Evolutionary conservation across 1,140 invertebrate species (phyloP).

Genomic region (Arctopsyche grandis): DNA sequence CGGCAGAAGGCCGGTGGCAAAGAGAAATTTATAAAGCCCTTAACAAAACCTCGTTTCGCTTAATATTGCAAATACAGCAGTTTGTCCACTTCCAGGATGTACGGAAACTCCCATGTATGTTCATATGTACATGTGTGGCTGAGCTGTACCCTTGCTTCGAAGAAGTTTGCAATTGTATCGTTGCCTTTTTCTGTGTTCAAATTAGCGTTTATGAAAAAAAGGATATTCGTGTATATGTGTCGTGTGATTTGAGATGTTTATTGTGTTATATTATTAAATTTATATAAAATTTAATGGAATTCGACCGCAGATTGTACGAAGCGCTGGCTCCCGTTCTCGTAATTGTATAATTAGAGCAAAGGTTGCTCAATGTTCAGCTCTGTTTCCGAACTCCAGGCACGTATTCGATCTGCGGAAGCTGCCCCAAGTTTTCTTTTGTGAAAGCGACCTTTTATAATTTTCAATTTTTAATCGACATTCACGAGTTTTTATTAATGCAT

Average conservation of each 20-base stretch:
- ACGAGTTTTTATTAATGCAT: not conserved
- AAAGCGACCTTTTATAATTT: slow-evolving; percentile 41
- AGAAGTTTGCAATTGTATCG: not conserved
- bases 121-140: not conserved
- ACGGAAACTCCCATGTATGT: not conserved
- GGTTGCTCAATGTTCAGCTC: slow-evolving; percentile 31
- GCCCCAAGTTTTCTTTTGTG: slow-evolving; percentile 27
- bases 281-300: too few relatives aligned
- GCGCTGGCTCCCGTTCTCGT: not conserved
- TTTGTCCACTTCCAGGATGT: slow-evolving; percentile 8
- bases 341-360: slow-evolving; percentile 42
- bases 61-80: slow-evolving; percentile 18
- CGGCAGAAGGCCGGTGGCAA: not conserved
- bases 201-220: too few relatives aligned
- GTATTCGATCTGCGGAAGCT: slow-evolving; percentile 42
- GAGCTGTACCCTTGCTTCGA: not conserved
- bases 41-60: slow-evolving; percentile 9
- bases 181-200: too few relatives aligned
- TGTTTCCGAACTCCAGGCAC: slow-evolving; percentile 34
- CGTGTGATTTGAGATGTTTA: too few relatives aligned
- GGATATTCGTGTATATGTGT: too few relatives aligned
- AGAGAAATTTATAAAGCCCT: slow-evolving; percentile 34
- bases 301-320: too few relatives aligned
- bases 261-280: too few relatives aligned
- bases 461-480: slow-evolving; percentile 13